Evolutionary conservation across 2,113 vertebrate genomes (phyloP).

Genomic region (Sisor rabdophorus): DNA sequence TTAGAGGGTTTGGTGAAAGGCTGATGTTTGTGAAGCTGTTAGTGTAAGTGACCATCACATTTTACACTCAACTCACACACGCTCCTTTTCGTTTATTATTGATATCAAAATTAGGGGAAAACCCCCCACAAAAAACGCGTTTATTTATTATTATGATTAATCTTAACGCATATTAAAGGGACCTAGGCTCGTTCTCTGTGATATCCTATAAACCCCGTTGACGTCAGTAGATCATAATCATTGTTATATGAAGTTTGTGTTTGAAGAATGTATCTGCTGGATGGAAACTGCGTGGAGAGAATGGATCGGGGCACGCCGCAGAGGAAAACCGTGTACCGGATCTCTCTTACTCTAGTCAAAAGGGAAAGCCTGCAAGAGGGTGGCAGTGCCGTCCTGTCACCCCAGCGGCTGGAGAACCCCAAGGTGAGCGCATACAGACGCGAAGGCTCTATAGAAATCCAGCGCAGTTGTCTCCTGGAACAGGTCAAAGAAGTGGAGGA

Average conservation of each 20-base stretch:
- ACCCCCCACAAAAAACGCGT: too few relatives aligned
- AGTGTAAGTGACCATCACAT: neutral
- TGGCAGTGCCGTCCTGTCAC: constrained; percentile 14
- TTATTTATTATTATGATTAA: neutral
- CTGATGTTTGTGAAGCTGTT: neutral
- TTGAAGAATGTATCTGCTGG: constrained; percentile 80
- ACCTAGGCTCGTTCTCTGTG: neutral
- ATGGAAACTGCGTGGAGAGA: constrained; percentile 67
- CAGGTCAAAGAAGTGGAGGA: constrained; percentile 71
- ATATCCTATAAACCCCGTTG: neutral
- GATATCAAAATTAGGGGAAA: too few relatives aligned
- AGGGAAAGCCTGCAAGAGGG: constrained; percentile 74
- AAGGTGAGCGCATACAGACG: constrained; percentile 52
- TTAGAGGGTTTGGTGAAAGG: neutral
- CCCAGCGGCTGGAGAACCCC: constrained; percentile 50
- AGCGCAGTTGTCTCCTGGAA: constrained; percentile 62
- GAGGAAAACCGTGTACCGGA: constrained; percentile 85
- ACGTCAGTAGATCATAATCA: neutral
- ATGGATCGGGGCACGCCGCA: constrained; percentile 79
- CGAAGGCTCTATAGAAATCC: constrained; percentile 56
- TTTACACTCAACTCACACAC: neutral
- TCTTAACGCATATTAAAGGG: too few relatives aligned
- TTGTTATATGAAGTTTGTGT: neutral
- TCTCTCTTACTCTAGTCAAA: constrained; percentile 91
- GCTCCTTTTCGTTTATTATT: neutral